Conservation (phyloP, 2,113 vertebrate species). For the Zapornia atra region DNA sequence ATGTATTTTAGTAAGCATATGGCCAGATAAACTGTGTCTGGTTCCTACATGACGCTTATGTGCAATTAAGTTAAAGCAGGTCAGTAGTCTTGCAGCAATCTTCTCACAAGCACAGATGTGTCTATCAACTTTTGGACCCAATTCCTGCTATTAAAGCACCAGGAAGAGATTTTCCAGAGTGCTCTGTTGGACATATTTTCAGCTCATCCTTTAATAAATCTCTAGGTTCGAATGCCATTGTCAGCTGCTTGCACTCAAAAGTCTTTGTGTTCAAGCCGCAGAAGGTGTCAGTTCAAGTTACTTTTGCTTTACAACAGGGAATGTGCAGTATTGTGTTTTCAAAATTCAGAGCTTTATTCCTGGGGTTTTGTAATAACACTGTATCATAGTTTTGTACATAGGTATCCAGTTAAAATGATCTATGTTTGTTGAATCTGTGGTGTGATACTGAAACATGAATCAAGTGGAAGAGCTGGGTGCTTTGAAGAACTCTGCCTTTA, state of each 20-base stretch:
- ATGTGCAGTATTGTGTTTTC: constrained; percentile 22
- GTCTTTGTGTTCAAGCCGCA: background rate
- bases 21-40: background rate
- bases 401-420: constrained; percentile 25
- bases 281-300: background rate
- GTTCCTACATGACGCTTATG: background rate
- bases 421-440: constrained; percentile 13
- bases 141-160: background rate
- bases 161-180: background rate
- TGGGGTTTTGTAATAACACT: constrained; percentile 59
- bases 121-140: background rate
- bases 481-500: constrained; percentile 24
- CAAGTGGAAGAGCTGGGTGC: constrained; percentile 22
- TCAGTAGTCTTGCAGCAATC: background rate
- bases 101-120: background rate
- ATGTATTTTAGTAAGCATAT: constrained; percentile 2
- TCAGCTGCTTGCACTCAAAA: background rate
- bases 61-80: background rate
- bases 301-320: constrained; percentile 47
- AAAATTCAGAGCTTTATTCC: constrained; percentile 39
- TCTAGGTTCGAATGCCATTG: background rate
- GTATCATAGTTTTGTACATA: constrained; percentile 64
- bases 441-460: constrained; percentile 36
- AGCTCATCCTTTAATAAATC: background rate
- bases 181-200: background rate